Percentiles rank a stretch among this genome's conserved stretches.
Evolutionary conservation across 2,113 vertebrate genomes (phyloP).

Genomic region (Symphodus melops): DNA sequence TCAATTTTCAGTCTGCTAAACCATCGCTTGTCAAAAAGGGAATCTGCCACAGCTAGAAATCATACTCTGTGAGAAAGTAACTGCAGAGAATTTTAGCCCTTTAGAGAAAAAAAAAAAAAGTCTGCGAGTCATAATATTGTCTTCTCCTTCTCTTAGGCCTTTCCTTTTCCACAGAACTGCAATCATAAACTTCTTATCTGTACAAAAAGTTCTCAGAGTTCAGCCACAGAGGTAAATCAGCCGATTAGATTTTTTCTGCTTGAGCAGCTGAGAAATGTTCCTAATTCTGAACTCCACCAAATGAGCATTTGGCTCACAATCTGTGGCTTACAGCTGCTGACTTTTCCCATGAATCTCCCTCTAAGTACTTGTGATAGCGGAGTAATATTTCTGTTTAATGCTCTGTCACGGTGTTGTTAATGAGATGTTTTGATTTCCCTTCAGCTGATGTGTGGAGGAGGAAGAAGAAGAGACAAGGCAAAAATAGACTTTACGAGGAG

Average conservation of each 20-base stretch:
- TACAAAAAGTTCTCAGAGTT: slow-evolving; percentile 23
- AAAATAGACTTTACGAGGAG: slow-evolving; percentile 27
- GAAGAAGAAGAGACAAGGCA: slow-evolving; percentile 16
- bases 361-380: slow-evolving; percentile 11
- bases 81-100: not conserved
- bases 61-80: not conserved
- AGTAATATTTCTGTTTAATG: slow-evolving; percentile 40
- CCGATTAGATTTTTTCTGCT: slow-evolving; percentile 64
- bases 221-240: slow-evolving; percentile 48
- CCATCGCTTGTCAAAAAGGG: not conserved
- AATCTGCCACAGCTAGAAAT: not conserved
- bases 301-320: slow-evolving; percentile 42
- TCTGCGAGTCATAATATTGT: not conserved
- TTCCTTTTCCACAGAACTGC: slow-evolving; percentile 26
- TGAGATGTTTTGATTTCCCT: slow-evolving; percentile 48
- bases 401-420: slow-evolving; percentile 38
- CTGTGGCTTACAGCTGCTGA: slow-evolving; percentile 7
- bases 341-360: slow-evolving; percentile 34
- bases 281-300: slow-evolving; percentile 34
- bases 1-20: not conserved
- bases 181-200: slow-evolving; percentile 37
- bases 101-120: not conserved
- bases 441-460: slow-evolving; percentile 36
- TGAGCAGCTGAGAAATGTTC: slow-evolving; percentile 65
- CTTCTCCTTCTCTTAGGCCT: slow-evolving; percentile 16